Evolutionary conservation across 2,888 invertebrate species (phyloP).

Genomic region (Leptinotarsa peninsularis): DNA sequence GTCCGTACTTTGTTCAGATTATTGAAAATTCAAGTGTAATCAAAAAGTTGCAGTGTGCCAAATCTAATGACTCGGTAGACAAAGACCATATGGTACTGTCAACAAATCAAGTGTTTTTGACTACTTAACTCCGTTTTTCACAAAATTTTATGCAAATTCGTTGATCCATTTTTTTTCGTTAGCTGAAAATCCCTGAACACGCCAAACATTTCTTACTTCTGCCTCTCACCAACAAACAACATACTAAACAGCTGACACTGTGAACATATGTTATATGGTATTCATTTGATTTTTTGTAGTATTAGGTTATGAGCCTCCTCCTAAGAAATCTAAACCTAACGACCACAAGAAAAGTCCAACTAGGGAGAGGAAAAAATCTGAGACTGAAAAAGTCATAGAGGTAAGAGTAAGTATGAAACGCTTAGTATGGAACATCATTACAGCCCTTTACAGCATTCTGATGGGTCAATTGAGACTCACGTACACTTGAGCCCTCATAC

Average conservation of each 20-base stretch:
- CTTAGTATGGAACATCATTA: conserved; percentile 17
- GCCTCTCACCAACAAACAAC: too few species aligned
- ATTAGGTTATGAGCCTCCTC: conserved; percentile 67
- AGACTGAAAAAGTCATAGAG: conserved; percentile 65
- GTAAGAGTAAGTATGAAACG: conserved; percentile 32
- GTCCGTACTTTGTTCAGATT: too few species aligned
- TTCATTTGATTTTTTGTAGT: conserved; percentile 46
- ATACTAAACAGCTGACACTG: conserved; percentile 17
- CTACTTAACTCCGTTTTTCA: too few species aligned
- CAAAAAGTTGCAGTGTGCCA: too few species aligned
- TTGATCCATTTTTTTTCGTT: too few species aligned
- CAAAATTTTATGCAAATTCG: too few species aligned
- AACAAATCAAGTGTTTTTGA: too few species aligned
- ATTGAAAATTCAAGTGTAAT: too few species aligned
- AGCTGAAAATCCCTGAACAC: too few species aligned
- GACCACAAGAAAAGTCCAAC: conserved; percentile 62
- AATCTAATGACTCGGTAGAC: too few species aligned
- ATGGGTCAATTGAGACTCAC: conserved; percentile 82
- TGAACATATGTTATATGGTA: not conserved
- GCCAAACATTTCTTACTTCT: too few species aligned
- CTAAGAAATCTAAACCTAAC: conserved; percentile 66
- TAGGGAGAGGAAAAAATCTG: conserved; percentile 68
- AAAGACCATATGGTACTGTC: too few species aligned
- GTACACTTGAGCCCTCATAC: conserved; percentile 83
- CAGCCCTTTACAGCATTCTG: conserved; percentile 65